Evolutionary conservation across 2,797 vertebrate genomes (phyloP).

Genomic region (Ispidina picta): DNA sequence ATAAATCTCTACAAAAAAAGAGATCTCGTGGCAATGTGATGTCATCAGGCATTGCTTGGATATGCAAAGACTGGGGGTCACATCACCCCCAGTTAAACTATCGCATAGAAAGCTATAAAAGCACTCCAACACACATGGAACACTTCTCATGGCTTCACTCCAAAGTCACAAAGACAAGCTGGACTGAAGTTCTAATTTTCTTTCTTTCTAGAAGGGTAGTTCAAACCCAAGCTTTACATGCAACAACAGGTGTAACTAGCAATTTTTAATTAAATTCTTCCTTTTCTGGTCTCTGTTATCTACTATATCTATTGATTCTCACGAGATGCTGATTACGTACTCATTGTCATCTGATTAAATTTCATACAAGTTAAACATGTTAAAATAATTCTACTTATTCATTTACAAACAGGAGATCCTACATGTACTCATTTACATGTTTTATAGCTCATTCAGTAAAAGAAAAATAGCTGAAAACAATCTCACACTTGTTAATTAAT

Average conservation of each 20-base stretch:
- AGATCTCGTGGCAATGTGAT: background rate
- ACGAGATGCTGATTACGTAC: background rate
- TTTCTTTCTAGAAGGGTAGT: background rate
- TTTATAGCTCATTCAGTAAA: background rate
- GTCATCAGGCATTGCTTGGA: background rate
- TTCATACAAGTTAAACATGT: background rate
- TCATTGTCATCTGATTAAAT: slow-evolving; percentile 9
- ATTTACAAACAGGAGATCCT: background rate
- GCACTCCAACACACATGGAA: background rate
- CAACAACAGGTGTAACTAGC: background rate
- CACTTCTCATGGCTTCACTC: background rate
- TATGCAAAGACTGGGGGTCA: background rate
- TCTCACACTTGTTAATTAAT: slow-evolving; percentile 21
- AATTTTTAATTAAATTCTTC: background rate
- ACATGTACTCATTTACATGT: background rate
- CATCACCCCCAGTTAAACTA: background rate
- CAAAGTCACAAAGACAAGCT: background rate
- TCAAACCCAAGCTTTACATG: background rate
- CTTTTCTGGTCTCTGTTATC: background rate
- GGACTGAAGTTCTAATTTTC: background rate
- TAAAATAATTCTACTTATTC: slow-evolving; percentile 29
- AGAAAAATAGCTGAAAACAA: background rate
- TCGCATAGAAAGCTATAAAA: background rate
- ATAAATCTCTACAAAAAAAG: background rate
- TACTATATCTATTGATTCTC: background rate